Evolutionary conservation across 2,888 invertebrate genomes (phyloP), one percentile per base, ranked within the genome.

Genomic region (Drosophila suboccidentalis): DNA sequence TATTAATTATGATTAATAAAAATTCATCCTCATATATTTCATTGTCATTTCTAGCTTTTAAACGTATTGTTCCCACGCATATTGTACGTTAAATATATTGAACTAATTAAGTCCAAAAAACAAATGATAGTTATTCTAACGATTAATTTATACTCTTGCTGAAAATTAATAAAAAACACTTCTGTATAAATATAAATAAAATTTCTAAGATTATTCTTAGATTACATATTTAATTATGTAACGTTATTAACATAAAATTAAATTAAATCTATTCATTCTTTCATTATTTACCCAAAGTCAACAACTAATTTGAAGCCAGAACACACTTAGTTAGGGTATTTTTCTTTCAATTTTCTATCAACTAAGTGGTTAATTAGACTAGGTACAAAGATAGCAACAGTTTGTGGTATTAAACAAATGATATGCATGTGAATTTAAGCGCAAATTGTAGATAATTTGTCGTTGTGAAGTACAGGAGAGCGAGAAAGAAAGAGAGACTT

Each of bases 21-120:
- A 47, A 15, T 41, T 26, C 4, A 19, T 26, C 19, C 32, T 57
- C 19, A 34, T 6, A 10, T 43, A 36, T 36, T 55, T 71, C 49
- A 58, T 29, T 54, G 51, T 36, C 39, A 55, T 49, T 36, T 32
- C 19, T 36, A 17, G 39, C 9, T 22, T n/a, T 55, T 38, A 58
- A 43, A 9, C 29, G 43, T 1, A 15, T 10, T 47, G 9, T 78
- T 76, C 75, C 75, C 75, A 76, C 70, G 79, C 26, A 29, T 46
- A 39, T 11, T 44, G 32, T 19, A 43, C 13, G 13, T 44, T 26
- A 41, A 55, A 69, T 36, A 47, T 32, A 64, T 78, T 74, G 13
- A 65, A 51, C 54, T 62, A 74, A 76, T 70, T 75, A 43, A 70
- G 61, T 17, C 9, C 15, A 13, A 26, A 26, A 10, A 41, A 8